These are phyloP conservation scores for Aratinga solstitialis DNA, from an alignment of 2,797 vertebrate genomes.

Conservation along the genomic window DNA sequence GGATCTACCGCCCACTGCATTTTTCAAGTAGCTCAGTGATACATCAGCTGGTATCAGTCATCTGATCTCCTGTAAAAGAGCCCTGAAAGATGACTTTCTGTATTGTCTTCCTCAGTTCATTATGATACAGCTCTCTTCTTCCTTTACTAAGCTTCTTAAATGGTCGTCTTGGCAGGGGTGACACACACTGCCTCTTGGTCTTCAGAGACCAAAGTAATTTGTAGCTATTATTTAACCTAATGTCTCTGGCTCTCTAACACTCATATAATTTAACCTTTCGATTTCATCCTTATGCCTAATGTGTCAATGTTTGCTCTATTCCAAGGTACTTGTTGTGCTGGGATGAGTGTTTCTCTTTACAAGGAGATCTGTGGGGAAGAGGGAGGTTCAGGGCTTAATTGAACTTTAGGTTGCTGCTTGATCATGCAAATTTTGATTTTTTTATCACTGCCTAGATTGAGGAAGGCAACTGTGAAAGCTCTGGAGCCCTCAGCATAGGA, in stretches of 20 bases:
- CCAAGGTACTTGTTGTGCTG: neutral
- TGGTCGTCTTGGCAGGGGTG: neutral
- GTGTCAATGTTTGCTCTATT: neutral
- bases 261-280: neutral
- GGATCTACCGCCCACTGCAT: neutral
- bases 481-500: neutral
- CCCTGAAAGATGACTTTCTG: neutral
- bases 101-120: neutral
- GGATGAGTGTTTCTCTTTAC: neutral
- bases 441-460: neutral
- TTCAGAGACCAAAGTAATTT: neutral
- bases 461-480: neutral
- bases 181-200: neutral
- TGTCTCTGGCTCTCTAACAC: neutral
- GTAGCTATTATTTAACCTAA: constrained; percentile 13
- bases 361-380: neutral
- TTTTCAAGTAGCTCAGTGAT: neutral
- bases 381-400: neutral
- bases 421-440: neutral
- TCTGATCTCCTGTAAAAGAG: neutral
- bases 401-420: neutral
- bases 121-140: neutral
- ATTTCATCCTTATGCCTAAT: neutral
- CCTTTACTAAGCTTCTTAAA: neutral
- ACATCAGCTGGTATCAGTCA: neutral